phyloP scores from a whole-genome alignment of 1,140 invertebrate genomes.

The Trachymyrmex cornetzi region DNA sequence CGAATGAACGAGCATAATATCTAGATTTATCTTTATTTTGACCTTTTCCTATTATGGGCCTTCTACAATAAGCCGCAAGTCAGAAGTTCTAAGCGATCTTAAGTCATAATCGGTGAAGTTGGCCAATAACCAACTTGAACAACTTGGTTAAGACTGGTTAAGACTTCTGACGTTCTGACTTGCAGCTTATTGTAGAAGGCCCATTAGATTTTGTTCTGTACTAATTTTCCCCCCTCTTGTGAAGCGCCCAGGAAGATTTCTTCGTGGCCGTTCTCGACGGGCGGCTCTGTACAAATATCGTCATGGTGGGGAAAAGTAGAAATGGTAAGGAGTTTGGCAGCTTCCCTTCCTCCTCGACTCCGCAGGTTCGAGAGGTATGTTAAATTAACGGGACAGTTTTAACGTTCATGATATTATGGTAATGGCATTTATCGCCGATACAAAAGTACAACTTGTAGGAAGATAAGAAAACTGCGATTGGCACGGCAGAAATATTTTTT shows the following conservation, averaged over 20 bases:
- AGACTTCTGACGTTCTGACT: too few species aligned
- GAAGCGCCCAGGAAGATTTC: neutral
- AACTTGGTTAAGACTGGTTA: too few species aligned
- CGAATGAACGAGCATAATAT: neutral
- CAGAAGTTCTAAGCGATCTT: too few species aligned
- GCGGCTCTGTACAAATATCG: neutral
- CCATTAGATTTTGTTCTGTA: too few species aligned
- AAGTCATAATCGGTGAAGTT: too few species aligned
- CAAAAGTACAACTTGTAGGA: neutral
- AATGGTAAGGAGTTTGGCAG: conserved; percentile 22
- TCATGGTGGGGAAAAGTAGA: conserved; percentile 2
- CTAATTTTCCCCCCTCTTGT: neutral
- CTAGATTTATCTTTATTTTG: neutral
- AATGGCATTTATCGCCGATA: neutral
- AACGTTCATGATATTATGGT: neutral
- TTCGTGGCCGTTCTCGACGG: neutral
- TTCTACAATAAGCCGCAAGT: too few species aligned
- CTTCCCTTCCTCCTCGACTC: neutral
- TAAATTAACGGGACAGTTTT: conserved; percentile 47
- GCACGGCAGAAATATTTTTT: neutral
- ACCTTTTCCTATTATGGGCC: neutral
- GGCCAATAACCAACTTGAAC: too few species aligned
- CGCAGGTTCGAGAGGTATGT: neutral
- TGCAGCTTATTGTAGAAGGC: too few species aligned
- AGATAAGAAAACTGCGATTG: neutral